Conservation (phyloP, 1,140 invertebrate genomes). For the Drosophila prosaltans region DNA sequence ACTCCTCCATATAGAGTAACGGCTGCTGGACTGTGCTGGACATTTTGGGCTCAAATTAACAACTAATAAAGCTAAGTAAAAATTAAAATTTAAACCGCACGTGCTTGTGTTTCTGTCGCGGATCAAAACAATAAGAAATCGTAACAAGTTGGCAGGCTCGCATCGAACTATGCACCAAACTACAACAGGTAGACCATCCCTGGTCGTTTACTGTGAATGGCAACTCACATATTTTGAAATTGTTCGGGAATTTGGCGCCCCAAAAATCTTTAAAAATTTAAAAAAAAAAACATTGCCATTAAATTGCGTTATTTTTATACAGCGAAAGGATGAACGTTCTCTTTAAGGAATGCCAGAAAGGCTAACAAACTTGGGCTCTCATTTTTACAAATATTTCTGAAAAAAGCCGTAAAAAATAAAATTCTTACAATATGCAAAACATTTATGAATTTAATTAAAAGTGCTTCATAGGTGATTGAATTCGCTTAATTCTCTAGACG, state of each 20-base stretch:
- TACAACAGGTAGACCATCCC: too few species aligned
- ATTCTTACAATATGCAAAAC: constrained; percentile 22
- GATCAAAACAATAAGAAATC: constrained; percentile 19
- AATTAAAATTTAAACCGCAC: constrained; percentile 47
- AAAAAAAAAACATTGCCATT: too few species aligned
- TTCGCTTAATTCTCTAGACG: constrained; percentile 46
- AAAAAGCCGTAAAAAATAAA: too few species aligned
- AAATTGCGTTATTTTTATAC: too few species aligned
- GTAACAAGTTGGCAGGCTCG: too few species aligned
- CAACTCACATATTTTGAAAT: background rate
- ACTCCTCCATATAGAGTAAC: constrained; percentile 83
- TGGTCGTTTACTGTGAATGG: background rate
- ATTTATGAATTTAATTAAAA: constrained; percentile 50
- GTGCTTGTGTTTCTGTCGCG: constrained; percentile 36
- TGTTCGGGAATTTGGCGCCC: too few species aligned
- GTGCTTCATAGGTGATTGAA: constrained; percentile 49
- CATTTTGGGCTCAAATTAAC: constrained; percentile 36
- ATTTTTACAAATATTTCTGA: too few species aligned
- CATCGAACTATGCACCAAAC: too few species aligned
- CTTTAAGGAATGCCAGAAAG: too few species aligned
- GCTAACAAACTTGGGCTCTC: too few species aligned
- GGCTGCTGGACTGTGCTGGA: constrained; percentile 37
- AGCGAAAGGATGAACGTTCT: too few species aligned
- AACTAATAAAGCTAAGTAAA: constrained; percentile 13
- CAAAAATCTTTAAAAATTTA: background rate